Percentiles rank a stretch among this genome's conserved stretches.
Evolutionary conservation across 2,888 invertebrate species (phyloP).

Genomic region (Trachelus troglodyta): DNA sequence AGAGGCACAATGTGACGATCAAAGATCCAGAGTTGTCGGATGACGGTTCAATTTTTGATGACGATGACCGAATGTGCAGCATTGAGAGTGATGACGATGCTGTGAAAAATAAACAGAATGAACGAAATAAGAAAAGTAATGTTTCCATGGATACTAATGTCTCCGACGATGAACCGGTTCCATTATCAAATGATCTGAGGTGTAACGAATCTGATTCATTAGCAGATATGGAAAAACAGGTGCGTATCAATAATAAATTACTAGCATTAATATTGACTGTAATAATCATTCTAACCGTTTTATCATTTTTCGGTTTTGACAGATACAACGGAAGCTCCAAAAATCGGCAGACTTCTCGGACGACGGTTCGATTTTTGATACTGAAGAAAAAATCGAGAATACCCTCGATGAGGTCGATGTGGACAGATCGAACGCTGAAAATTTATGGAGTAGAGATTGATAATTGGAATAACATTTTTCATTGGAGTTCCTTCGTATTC

Average conservation of each 20-base stretch:
- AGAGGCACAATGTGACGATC: slow-evolving; percentile 22
- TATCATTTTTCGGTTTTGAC: not conserved
- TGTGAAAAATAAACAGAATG: slow-evolving; percentile 8
- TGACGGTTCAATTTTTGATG: slow-evolving; percentile 56
- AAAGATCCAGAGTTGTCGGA: slow-evolving; percentile 45
- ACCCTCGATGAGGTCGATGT: slow-evolving; percentile 12
- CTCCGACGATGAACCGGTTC: slow-evolving; percentile 1
- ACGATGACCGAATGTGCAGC: slow-evolving; percentile 36
- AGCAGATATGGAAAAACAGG: not conserved
- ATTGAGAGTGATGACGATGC: slow-evolving; percentile 11
- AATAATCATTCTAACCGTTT: not conserved
- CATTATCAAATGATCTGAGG: not conserved
- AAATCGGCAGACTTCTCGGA: slow-evolving; percentile 19
- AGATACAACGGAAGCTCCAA: not conserved
- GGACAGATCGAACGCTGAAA: slow-evolving; percentile 11
- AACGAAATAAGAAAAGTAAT: slow-evolving; percentile 16
- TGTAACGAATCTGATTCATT: not conserved
- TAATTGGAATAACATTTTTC: not conserved
- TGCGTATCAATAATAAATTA: not conserved
- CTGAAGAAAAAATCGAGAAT: slow-evolving; percentile 23
- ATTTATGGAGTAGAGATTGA: not conserved
- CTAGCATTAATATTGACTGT: not conserved
- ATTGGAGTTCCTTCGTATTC: not conserved
- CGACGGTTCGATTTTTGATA: slow-evolving; percentile 31
- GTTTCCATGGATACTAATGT: slow-evolving; percentile 6